Percentiles rank a stretch among this genome's conserved stretches.
phyloP scores from a whole-genome alignment of 2,797 vertebrate genomes.

The Margarornis squamiger region DNA sequence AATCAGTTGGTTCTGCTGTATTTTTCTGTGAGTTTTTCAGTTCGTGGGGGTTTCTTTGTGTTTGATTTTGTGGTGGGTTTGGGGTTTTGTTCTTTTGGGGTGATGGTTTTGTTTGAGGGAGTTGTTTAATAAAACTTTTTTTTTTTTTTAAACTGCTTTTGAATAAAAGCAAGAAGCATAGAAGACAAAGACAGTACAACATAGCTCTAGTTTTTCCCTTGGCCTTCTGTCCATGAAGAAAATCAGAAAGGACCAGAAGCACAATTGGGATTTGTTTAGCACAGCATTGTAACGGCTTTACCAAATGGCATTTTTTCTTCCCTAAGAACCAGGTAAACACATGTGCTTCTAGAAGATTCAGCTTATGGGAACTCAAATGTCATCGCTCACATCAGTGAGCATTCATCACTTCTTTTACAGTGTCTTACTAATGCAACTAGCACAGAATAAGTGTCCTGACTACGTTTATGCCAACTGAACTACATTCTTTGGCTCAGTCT shows the following conservation, averaged over 20 bases:
- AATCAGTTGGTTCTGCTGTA: not conserved
- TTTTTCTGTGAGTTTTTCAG: not conserved
- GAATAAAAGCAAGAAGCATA: not conserved
- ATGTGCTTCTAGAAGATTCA: not conserved
- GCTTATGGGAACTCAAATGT: not conserved
- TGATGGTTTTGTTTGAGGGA: not conserved
- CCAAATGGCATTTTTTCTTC: not conserved
- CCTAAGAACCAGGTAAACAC: not conserved
- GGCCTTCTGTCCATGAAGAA: not conserved
- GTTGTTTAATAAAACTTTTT: not conserved
- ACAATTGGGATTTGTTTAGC: not conserved
- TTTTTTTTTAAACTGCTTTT: not conserved
- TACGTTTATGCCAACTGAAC: not conserved
- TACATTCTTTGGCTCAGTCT: not conserved
- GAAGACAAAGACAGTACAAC: not conserved
- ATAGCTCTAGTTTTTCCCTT: not conserved
- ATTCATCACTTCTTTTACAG: not conserved
- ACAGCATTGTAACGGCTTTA: not conserved
- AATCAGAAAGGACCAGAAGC: not conserved
- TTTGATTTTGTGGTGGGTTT: not conserved
- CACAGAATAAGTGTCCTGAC: not conserved
- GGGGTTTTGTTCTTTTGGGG: not conserved
- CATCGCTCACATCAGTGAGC: not conserved
- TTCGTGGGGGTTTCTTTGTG: not conserved
- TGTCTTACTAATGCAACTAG: not conserved